Base-by-base conservation (phyloP, 2,888 invertebrate species). In the Uloborus plumipes region DNA sequence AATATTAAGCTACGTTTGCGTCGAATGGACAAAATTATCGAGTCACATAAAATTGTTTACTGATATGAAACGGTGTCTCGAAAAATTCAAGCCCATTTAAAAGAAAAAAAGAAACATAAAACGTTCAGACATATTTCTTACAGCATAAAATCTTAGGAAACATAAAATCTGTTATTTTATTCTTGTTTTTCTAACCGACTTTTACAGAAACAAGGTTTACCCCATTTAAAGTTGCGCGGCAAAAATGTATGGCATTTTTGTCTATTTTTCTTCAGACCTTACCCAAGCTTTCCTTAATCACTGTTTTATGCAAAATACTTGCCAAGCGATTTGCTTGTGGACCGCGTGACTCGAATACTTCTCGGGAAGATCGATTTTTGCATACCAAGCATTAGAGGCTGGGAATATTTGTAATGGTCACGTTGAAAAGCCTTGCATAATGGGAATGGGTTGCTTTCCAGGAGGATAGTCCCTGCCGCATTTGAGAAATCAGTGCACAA, bases 231-330 rank as follows among this genome's bases (percentile, higher is more conserved):
- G 78, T 66, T 78, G 66, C 64, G 65, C 55, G 72, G 65, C 50
- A 65, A 65, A 72, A 78, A 66, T 59, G 71, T 66, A 78, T 72
- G 78, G 72, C 59, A 78, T 78, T 78, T 72, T 58, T 66, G 77
- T 59, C 71, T 72, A 78, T 72, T 78, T 78, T 78, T 78, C 78
- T 72, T 59, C 50, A 53, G 16, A 22, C 67, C 67, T 51, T 49
- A 47, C 51, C 31, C 50, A 50, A 26, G 65, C 50, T 66, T 66
- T 49, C 64, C 80, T 69, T 81, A 75, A 81, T 75, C 80, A 81
- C 80, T 81, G 80, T 70, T 81, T 74, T 74, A 75, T 81, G 80
- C 70, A 80, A 80, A 80, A 74, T 74, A 74, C 59, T 73, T 65
- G 74, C 80, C 74, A 74, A 81, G 70, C 67, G 80, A 81, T 81